Evolutionary conservation across 2,797 vertebrate species (phyloP).

Genomic region (Neosilurus mollespiculum): DNA sequence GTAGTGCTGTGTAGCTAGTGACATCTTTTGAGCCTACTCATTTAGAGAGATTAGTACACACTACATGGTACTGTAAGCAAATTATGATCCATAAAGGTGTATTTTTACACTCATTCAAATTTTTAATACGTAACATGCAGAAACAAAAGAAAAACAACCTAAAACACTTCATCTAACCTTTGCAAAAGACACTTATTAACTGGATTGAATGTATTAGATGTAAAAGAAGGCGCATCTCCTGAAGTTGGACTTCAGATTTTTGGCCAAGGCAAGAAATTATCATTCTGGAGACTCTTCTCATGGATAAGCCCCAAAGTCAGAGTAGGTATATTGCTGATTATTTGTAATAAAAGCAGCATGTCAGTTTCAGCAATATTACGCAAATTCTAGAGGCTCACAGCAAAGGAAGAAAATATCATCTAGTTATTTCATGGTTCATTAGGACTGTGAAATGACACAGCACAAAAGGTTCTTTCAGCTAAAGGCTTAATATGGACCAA

Average conservation of each 20-base stretch:
- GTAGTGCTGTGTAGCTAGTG: too few relatives aligned
- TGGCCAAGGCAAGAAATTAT: background rate
- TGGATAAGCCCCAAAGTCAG: background rate
- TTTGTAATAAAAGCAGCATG: slow-evolving; percentile 13
- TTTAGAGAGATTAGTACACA: too few relatives aligned
- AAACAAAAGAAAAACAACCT: too few relatives aligned
- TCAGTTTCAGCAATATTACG: slow-evolving; percentile 8
- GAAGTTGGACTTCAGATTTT: slow-evolving; percentile 4
- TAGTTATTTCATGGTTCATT: slow-evolving; percentile 53
- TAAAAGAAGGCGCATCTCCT: background rate
- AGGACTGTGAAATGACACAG: slow-evolving; percentile 54
- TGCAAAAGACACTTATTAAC: background rate
- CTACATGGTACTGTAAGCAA: too few relatives aligned
- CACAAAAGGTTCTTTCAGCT: slow-evolving; percentile 78
- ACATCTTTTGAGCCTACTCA: too few relatives aligned
- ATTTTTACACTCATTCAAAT: too few relatives aligned
- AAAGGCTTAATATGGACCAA: slow-evolving; percentile 70
- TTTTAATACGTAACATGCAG: too few relatives aligned
- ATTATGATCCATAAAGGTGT: too few relatives aligned
- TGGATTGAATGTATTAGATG: slow-evolving; percentile 8
- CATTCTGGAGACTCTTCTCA: background rate
- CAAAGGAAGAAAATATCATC: slow-evolving; percentile 44
- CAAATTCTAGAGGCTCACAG: slow-evolving; percentile 14
- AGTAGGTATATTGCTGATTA: slow-evolving; percentile 13
- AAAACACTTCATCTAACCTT: background rate